Evolutionary conservation across 1,140 invertebrate species (phyloP).

Genomic region (Zaprionus capensis): DNA sequence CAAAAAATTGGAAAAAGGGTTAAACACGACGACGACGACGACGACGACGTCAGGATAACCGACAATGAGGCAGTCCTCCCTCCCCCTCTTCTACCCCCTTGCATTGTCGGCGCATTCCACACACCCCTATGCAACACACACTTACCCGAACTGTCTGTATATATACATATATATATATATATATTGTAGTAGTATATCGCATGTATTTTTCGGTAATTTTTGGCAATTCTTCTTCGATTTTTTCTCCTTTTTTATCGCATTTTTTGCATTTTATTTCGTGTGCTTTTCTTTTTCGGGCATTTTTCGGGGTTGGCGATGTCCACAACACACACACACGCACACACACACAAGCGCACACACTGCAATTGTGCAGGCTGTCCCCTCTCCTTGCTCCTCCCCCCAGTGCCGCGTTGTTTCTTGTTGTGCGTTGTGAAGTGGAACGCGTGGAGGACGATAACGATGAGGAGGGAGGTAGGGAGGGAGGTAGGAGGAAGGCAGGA

Average conservation of each 20-base stretch:
- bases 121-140: conserved; percentile 23
- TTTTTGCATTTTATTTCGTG: conserved; percentile 16
- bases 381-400: background rate
- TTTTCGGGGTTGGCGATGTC: conserved; percentile 58
- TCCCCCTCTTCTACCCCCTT: background rate
- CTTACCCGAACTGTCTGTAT: background rate
- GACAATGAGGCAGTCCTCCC: conserved; percentile 33
- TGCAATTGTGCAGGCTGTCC: conserved; percentile 58
- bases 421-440: conserved; percentile 78
- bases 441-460: conserved; percentile 34
- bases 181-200: conserved; percentile 40
- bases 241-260: conserved; percentile 3
- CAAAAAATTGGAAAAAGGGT: conserved; percentile 38
- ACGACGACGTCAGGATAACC: conserved; percentile 51
- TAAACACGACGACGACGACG: conserved; percentile 42
- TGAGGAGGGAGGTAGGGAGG: background rate
- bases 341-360: background rate
- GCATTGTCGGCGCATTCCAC: conserved; percentile 1
- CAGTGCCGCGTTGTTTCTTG: conserved; percentile 56
- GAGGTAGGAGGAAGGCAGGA: background rate
- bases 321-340: background rate
- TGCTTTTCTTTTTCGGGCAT: conserved; percentile 15
- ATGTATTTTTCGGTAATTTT: conserved; percentile 67
- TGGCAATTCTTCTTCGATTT: conserved; percentile 59
- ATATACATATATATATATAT: conserved; percentile 27